Conservation (phyloP, 2,797 vertebrate species). For the Brachymystax lenok region DNA sequence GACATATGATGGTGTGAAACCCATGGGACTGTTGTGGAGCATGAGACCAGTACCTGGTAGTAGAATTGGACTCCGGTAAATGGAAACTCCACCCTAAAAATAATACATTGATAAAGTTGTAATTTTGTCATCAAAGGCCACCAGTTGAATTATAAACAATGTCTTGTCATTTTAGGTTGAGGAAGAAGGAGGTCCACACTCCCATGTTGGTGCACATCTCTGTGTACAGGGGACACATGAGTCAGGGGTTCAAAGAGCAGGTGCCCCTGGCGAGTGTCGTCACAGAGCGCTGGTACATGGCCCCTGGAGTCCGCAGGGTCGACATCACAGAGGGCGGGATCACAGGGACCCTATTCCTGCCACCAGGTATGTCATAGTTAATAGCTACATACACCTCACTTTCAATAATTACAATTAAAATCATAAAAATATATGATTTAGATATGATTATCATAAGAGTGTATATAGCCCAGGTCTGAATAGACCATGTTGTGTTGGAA, state of each 20-base stretch:
- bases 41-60: conserved; percentile 72
- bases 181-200: conserved; percentile 61
- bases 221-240: conserved; percentile 59
- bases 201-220: conserved; percentile 66
- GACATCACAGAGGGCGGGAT: conserved; percentile 57
- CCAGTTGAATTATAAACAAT: not conserved
- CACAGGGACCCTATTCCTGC: conserved; percentile 70
- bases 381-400: conserved; percentile 40
- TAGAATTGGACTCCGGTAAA: conserved; percentile 66
- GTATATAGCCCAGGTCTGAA: not conserved
- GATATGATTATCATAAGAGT: conserved; percentile 21
- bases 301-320: conserved; percentile 64
- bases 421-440: conserved; percentile 7
- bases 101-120: too few species aligned
- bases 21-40: conserved; percentile 79
- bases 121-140: not conserved
- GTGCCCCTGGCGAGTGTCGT: conserved; percentile 44
- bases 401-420: conserved; percentile 4
- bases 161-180: conserved; percentile 51
- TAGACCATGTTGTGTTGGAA: conserved; percentile 31
- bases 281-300: conserved; percentile 71
- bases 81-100: not conserved
- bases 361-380: conserved; percentile 61
- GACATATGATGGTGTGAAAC: conserved; percentile 70
- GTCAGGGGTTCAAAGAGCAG: conserved; percentile 52